These are phyloP conservation scores for Petromus typicus DNA, from an alignment of 2,113 vertebrate genomes.

Conservation along the genomic window DNA sequence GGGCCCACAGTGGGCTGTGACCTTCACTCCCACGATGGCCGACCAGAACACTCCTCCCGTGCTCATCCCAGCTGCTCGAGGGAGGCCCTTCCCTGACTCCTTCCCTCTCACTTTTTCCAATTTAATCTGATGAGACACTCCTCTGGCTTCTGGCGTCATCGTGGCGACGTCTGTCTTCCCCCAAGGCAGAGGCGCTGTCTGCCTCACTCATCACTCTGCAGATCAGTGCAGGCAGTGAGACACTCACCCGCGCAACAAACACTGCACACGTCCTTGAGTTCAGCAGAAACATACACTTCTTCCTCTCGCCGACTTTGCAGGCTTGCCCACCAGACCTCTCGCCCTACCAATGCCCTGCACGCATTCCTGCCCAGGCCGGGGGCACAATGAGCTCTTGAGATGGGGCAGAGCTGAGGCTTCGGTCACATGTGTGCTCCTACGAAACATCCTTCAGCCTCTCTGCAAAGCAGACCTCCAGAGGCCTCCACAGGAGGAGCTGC, in stretches of 20 bases:
- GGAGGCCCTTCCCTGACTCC: background rate
- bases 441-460: background rate
- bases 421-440: background rate
- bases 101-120: background rate
- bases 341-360: background rate
- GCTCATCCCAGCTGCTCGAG: background rate
- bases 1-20: fast-evolving
- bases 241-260: fast-evolving
- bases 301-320: background rate
- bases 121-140: background rate
- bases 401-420: background rate
- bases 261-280: fast-evolving
- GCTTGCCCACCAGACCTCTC: background rate
- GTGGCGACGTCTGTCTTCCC: background rate
- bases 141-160: background rate
- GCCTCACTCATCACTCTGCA: fast-evolving
- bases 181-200: background rate
- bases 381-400: background rate
- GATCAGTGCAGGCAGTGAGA: fast-evolving
- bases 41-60: no score
- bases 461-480: background rate
- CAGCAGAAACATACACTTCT: no score
- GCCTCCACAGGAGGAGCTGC: background rate
- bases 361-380: background rate
- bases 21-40: background rate